phyloP scores from a whole-genome alignment of 2,888 invertebrate genomes.

The Penaeus monodon region DNA sequence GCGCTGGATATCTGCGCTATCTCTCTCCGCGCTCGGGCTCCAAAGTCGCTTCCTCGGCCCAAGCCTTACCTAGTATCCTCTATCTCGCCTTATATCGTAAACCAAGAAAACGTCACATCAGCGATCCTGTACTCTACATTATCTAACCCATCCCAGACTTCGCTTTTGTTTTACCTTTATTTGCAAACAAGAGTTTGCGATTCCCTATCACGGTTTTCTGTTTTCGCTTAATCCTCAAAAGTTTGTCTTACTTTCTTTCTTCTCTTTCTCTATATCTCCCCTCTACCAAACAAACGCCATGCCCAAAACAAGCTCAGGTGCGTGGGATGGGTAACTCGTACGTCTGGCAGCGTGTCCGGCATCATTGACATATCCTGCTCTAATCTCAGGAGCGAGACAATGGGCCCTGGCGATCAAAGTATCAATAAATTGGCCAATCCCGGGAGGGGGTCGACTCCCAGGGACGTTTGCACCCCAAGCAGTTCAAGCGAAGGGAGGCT shows the following conservation, averaged over 20 bases:
- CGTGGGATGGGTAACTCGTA: neutral
- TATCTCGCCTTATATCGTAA: too few relatives aligned
- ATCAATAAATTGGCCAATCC: conserved; percentile 55
- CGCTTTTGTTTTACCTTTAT: too few relatives aligned
- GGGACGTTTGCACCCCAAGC: conserved; percentile 46
- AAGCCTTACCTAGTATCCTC: too few relatives aligned
- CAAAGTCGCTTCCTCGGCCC: neutral
- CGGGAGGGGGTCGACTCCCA: conserved; percentile 53
- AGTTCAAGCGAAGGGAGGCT: conserved; percentile 22
- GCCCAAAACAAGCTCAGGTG: conserved; percentile 3
- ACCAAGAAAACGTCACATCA: too few relatives aligned
- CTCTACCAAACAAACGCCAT: neutral
- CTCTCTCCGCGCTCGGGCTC: neutral
- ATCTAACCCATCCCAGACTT: too few relatives aligned
- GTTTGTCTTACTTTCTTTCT: neutral
- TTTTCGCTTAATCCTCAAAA: neutral
- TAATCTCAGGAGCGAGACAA: conserved; percentile 56
- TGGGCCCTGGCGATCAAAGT: conserved; percentile 51
- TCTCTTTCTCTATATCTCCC: conserved; percentile 2
- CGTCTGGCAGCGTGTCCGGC: conserved; percentile 39
- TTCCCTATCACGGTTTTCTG: neutral
- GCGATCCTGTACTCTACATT: too few relatives aligned
- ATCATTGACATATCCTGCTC: conserved; percentile 58
- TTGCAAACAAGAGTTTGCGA: neutral
- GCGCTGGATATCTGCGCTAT: neutral